Conservation (phyloP, 2,113 vertebrate genomes). For the Alectura lathami region DNA sequence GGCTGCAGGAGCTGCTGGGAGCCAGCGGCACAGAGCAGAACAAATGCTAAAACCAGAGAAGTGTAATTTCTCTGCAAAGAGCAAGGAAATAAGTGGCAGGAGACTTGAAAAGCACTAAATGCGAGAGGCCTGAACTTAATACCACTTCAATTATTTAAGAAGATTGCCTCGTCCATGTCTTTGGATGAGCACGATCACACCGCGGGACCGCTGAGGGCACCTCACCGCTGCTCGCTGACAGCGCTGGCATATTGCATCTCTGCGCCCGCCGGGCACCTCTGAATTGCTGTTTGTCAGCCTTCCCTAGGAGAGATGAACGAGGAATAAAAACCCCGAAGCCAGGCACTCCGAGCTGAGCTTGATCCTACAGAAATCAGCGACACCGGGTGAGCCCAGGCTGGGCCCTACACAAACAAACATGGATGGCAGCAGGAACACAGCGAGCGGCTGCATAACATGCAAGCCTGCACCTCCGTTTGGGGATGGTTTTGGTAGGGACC, state of each 20-base stretch:
- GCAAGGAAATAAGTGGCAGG: slow-evolving; percentile 6
- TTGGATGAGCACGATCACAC: neutral
- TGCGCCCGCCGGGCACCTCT: neutral
- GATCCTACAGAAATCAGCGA: neutral
- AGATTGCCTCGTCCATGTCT: neutral
- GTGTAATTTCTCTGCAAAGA: neutral
- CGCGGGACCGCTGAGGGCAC: neutral
- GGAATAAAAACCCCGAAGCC: neutral
- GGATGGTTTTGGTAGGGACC: neutral
- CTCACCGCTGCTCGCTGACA: neutral
- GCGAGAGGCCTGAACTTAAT: slow-evolving; percentile 7
- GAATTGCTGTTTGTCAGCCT: neutral
- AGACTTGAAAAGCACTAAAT: slow-evolving; percentile 24
- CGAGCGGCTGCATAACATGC: rapidly evolving
- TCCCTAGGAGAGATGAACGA: neutral
- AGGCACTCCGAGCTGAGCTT: neutral
- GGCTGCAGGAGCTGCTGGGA: neutral
- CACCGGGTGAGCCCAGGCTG: neutral
- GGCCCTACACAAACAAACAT: neutral
- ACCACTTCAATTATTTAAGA: slow-evolving; percentile 18
- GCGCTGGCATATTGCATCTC: neutral
- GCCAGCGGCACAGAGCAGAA: neutral
- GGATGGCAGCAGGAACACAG: neutral
- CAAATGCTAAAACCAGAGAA: neutral
- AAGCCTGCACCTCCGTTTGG: rapidly evolving